Evolutionary conservation across 1,140 invertebrate genomes (phyloP).

Genomic region (Tetranychus urticae): DNA sequence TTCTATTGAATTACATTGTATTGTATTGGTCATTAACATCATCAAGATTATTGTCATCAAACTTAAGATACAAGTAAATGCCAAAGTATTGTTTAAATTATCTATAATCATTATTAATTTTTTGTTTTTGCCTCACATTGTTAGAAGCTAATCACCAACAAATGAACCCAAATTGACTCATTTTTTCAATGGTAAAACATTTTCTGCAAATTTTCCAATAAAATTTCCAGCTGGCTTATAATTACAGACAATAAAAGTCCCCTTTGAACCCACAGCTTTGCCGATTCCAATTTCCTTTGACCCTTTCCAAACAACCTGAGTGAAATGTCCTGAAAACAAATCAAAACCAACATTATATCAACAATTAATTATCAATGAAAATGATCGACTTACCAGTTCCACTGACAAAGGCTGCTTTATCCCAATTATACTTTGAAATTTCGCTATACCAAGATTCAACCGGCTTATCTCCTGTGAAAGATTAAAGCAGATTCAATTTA

Average conservation of each 20-base stretch:
- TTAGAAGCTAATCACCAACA: too few relatives aligned
- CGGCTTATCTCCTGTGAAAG: background rate
- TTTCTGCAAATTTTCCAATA: background rate
- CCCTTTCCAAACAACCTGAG: slow-evolving; percentile 37
- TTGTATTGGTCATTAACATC: too few relatives aligned
- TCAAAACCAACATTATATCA: background rate
- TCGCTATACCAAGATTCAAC: background rate
- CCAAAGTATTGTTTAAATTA: too few relatives aligned
- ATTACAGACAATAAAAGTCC: background rate
- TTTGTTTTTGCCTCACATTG: too few relatives aligned
- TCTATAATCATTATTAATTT: too few relatives aligned
- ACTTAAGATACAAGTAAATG: too few relatives aligned
- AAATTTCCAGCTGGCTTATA: background rate
- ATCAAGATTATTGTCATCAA: too few relatives aligned
- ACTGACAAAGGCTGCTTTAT: background rate
- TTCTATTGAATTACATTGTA: too few relatives aligned
- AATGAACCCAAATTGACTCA: too few relatives aligned
- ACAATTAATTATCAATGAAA: background rate
- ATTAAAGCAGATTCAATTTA: background rate
- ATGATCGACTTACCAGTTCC: background rate
- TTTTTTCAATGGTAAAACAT: background rate
- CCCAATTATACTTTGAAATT: background rate
- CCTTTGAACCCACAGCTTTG: slow-evolving; percentile 24
- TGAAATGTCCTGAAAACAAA: slow-evolving; percentile 17
- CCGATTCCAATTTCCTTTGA: slow-evolving; percentile 46